Evolutionary conservation across 2,113 vertebrate genomes (phyloP).

Genomic region (Sinocyclocheilus anophthalmus): DNA sequence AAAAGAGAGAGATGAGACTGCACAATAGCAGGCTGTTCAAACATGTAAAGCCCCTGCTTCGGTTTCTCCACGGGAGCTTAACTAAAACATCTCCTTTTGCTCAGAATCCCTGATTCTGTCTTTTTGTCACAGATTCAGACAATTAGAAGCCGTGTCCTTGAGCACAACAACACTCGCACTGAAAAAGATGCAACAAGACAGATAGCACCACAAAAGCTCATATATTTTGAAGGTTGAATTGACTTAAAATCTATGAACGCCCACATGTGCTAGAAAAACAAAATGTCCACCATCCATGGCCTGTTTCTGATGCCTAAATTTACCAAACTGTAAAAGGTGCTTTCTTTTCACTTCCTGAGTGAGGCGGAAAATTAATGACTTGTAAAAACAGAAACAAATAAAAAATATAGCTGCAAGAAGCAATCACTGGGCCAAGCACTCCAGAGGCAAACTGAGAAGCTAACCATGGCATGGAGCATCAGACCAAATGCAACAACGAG

Average conservation of each 20-base stretch:
- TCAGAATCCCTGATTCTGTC: constrained; percentile 1
- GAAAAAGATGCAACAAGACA: neutral
- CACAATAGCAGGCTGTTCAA: constrained; percentile 47
- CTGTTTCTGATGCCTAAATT: neutral
- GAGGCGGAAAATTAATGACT: neutral
- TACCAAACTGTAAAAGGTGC: neutral
- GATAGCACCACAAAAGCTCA: neutral
- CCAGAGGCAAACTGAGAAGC: no score
- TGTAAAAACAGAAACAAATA: neutral
- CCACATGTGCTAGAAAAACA: constrained; percentile 4
- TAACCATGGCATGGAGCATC: no score
- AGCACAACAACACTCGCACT: neutral
- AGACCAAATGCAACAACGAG: no score
- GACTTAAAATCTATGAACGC: neutral
- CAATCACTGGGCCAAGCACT: neutral
- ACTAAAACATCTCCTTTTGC: constrained; percentile 36
- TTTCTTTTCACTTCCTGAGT: neutral
- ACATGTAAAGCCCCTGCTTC: constrained; percentile 37
- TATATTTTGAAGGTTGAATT: constrained; percentile 4
- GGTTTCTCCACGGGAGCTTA: constrained; percentile 7
- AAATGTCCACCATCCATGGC: constrained; percentile 17
- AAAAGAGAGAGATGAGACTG: constrained; percentile 22
- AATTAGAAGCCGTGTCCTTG: constrained; percentile 14
- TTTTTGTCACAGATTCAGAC: constrained; percentile 1
- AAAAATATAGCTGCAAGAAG: no score